Evolutionary conservation across 1,140 invertebrate genomes (phyloP).

Genomic region (Drosophila hydei): DNA sequence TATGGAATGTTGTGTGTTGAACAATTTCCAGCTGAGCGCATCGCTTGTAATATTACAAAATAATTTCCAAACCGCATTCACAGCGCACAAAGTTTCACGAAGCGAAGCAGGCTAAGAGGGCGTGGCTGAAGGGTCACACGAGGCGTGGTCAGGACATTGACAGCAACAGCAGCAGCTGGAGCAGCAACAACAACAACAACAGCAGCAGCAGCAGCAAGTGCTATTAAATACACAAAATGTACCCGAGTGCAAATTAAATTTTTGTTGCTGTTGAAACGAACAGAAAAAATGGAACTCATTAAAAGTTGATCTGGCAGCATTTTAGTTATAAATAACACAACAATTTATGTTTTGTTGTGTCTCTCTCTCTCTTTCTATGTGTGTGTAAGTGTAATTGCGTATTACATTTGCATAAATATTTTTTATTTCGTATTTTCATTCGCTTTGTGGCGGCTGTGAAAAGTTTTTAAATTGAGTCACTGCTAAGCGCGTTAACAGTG

Average conservation of each 20-base stretch:
- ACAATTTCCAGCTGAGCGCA: conserved; percentile 76
- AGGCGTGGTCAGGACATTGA: conserved; percentile 43
- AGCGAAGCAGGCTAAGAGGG: background rate
- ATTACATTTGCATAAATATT: conserved; percentile 49
- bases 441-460: conserved; percentile 1
- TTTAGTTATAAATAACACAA: conserved; percentile 50
- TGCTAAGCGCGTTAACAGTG: conserved; percentile 15
- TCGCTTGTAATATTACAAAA: conserved; percentile 77
- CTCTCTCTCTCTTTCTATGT: background rate
- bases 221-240: conserved; percentile 51
- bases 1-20: conserved; percentile 69
- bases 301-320: conserved; percentile 68
- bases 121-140: background rate
- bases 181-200: conserved; percentile 23
- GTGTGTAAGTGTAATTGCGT: conserved; percentile 32
- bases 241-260: conserved; percentile 70
- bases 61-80: conserved; percentile 72
- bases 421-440: conserved; percentile 14
- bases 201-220: conserved; percentile 28
- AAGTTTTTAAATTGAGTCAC: conserved; percentile 21
- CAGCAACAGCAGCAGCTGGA: conserved; percentile 44
- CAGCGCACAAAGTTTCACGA: conserved; percentile 40
- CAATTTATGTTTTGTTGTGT: conserved; percentile 42
- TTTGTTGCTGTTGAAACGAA: conserved; percentile 48
- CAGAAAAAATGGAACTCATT: conserved; percentile 55